These are phyloP conservation scores for Tympanoctomys barrerae DNA, from an alignment of 2,797 vertebrate species.

Conservation along the genomic window DNA sequence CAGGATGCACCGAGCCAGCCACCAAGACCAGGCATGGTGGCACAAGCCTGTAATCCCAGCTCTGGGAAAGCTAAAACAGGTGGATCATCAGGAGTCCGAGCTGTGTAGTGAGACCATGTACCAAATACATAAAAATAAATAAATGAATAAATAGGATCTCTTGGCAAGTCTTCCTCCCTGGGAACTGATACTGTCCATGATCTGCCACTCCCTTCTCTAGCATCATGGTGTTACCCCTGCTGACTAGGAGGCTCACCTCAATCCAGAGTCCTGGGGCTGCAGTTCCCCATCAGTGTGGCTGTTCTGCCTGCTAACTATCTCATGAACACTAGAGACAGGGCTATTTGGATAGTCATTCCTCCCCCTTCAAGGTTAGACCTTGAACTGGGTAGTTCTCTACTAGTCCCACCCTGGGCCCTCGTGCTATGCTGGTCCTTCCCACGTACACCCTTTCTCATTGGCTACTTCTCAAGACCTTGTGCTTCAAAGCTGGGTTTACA, in stretches of 20 bases:
- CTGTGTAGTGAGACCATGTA: too few species aligned
- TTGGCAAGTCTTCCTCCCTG: background rate
- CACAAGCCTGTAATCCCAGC: too few species aligned
- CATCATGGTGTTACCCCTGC: background rate
- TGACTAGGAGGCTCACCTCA: background rate
- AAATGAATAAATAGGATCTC: background rate
- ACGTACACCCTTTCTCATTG: background rate
- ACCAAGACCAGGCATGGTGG: too few species aligned
- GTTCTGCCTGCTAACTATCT: background rate
- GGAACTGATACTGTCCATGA: background rate
- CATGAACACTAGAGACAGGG: background rate
- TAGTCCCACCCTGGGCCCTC: too few species aligned
- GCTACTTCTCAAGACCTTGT: background rate
- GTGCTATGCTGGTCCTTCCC: background rate
- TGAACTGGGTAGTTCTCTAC: background rate
- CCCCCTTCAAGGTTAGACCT: slow-evolving; percentile 8
- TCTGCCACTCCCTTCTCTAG: background rate
- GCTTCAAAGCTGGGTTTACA: background rate
- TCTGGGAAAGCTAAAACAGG: too few species aligned
- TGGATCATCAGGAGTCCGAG: too few species aligned
- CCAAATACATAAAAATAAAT: too few species aligned
- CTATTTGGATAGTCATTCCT: background rate
- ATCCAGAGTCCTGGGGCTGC: background rate
- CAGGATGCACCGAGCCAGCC: too few species aligned
- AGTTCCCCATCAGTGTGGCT: background rate